Percentiles rank a stretch among this genome's conserved stretches.
phyloP scores from a whole-genome alignment of 2,797 vertebrate species.

The Typhlichthys eigenmanni region DNA sequence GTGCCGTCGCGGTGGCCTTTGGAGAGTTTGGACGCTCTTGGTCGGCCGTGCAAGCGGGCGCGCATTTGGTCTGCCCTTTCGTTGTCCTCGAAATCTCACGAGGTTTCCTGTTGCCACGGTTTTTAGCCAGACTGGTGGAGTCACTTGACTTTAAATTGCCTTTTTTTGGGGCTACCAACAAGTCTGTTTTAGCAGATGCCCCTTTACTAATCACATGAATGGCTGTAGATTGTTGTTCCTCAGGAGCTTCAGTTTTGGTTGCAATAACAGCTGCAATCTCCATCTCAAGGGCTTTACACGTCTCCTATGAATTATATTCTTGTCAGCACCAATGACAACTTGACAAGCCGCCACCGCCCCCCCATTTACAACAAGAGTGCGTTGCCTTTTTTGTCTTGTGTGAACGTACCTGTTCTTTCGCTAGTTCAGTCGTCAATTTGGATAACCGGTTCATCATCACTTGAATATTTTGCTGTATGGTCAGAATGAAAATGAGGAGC shows the following conservation, averaged over 20 bases:
- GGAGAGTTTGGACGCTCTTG: not conserved
- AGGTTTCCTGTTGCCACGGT: not conserved
- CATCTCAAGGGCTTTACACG: not conserved
- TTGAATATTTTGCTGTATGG: conserved; percentile 48
- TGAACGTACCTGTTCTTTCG: conserved; percentile 39
- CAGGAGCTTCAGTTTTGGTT: not conserved
- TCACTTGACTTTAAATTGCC: no score
- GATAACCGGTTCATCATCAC: conserved; percentile 47
- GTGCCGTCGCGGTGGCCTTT: not conserved
- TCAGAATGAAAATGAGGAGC: not conserved
- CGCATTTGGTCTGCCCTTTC: not conserved
- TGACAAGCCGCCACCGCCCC: no score
- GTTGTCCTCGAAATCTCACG: not conserved
- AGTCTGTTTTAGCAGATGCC: not conserved
- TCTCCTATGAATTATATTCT: conserved; percentile 29
- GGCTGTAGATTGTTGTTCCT: not conserved
- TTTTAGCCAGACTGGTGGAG: not conserved
- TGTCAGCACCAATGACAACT: no score
- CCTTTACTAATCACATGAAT: not conserved
- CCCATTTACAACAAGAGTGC: no score
- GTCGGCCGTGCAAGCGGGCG: not conserved
- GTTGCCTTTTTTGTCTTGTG: not conserved
- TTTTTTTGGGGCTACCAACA: no score
- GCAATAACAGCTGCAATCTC: conserved; percentile 6
- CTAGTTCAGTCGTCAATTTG: conserved; percentile 42